Evolutionary conservation across 2,888 invertebrate species (phyloP).

Genomic region (Philonicus albiceps): DNA sequence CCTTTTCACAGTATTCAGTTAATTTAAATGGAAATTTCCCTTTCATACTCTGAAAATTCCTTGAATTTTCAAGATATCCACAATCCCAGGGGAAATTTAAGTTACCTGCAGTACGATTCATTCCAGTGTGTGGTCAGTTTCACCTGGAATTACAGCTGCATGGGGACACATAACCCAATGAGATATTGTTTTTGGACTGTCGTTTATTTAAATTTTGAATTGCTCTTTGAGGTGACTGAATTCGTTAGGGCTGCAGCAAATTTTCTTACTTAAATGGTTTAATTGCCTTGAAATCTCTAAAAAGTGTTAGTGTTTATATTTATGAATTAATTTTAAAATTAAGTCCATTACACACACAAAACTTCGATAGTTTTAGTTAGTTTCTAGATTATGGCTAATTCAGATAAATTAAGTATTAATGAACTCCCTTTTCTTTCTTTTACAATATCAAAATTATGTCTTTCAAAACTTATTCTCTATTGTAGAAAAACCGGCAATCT

Average conservation of each 20-base stretch:
- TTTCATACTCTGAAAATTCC: slow-evolving; percentile 10
- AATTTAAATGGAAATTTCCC: slow-evolving; percentile 40
- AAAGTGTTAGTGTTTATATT: not conserved
- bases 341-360: not conserved
- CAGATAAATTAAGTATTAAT: no score
- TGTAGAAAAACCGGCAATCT: no score
- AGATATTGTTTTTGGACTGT: not conserved
- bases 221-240: not conserved
- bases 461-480: no score
- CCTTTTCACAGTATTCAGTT: not conserved
- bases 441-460: no score
- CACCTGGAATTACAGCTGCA: not conserved
- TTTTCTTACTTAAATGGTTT: not conserved
- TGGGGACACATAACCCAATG: not conserved
- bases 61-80: slow-evolving; percentile 18
- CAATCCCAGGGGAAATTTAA: slow-evolving; percentile 11
- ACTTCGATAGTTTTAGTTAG: no score
- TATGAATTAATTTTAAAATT: not conserved
- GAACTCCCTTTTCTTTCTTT: no score
- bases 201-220: not conserved
- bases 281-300: not conserved
- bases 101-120: not conserved
- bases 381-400: no score
- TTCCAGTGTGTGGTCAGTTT: not conserved
- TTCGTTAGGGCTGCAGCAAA: not conserved